A percentile compares a stretch with the other conserved stretches of the same genome.
These are phyloP conservation scores for Brienomyrus longianalis DNA, from an alignment of 2,113 vertebrate species.

Conservation along the genomic window DNA sequence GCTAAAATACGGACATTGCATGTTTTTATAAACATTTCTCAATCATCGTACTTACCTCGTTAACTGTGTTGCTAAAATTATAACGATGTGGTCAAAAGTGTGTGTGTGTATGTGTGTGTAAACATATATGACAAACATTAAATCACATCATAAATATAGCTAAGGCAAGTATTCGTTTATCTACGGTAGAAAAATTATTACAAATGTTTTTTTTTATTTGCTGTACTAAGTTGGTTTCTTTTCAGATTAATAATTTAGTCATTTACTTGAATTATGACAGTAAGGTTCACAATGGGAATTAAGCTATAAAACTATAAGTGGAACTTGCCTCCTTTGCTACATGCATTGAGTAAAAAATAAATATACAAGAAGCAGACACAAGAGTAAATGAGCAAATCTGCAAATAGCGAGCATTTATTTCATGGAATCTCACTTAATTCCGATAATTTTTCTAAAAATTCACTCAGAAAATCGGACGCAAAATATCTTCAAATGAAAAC, in stretches of 20 bases:
- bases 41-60: neutral
- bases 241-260: neutral
- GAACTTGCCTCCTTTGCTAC: neutral
- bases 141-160: neutral
- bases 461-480: neutral
- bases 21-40: neutral
- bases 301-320: neutral
- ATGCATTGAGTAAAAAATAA: neutral
- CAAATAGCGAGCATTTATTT: neutral
- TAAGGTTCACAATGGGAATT: neutral
- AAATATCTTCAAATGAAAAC: neutral
- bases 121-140: neutral
- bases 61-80: neutral
- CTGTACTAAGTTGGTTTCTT: neutral
- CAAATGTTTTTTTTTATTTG: neutral
- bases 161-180: neutral
- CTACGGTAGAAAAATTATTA: neutral
- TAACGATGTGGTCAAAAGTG: neutral
- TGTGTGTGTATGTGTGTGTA: neutral
- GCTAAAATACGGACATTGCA: neutral
- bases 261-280: neutral
- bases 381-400: neutral
- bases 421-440: neutral
- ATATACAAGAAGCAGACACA: neutral
- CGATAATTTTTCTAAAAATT: neutral